Evolutionary conservation across 2,797 vertebrate genomes (phyloP), one percentile per base, ranked within the genome.

Genomic region (Neoniphon sammara): DNA sequence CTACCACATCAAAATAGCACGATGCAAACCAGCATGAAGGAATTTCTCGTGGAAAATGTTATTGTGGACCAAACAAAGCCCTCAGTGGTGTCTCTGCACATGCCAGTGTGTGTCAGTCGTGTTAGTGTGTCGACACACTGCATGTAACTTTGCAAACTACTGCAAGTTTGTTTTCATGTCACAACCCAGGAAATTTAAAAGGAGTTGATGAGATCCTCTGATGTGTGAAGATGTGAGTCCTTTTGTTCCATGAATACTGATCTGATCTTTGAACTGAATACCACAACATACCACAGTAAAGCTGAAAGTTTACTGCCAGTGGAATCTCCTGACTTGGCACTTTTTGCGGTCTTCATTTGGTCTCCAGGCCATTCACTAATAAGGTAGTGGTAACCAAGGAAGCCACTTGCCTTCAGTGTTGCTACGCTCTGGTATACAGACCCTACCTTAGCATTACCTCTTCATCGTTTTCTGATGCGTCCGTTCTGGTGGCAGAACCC

Each of bases 381-480:
- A 52, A 44, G 60, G 66, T n/a, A 39, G 34, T 50, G 63, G 70
- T 56, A 53, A 31, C 70, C 70, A 62, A 50, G 73, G 20, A 74
- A 77, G 78, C 64, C 57, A 50, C 66, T 57, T 47, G 31, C 31
- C 31, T 34, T 34, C 31, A 34, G 31, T 1, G 31, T 34, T 34
- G 31, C 31, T 7, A 34, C 31, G 31, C 5, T 34, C 31, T 34
- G 31, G 31, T 5, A 8, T 34, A 34, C 31, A 34, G 31, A 34
- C 31, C 2, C 31, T 34, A 34, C 31, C 31, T 34, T 34, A 8
- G 31, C 14, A 42, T 46, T 27, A 44, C 34, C 66, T 58, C 52
- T 59, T 70, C 21, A 70, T 76, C 57, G 63, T 2, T 57, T 81
- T 57, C 58, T 69, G 36, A 73, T 39, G 61, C 61, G 56, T 49